Conservation (phyloP, 1,140 invertebrate genomes). For the Hirudo medicinalis region DNA sequence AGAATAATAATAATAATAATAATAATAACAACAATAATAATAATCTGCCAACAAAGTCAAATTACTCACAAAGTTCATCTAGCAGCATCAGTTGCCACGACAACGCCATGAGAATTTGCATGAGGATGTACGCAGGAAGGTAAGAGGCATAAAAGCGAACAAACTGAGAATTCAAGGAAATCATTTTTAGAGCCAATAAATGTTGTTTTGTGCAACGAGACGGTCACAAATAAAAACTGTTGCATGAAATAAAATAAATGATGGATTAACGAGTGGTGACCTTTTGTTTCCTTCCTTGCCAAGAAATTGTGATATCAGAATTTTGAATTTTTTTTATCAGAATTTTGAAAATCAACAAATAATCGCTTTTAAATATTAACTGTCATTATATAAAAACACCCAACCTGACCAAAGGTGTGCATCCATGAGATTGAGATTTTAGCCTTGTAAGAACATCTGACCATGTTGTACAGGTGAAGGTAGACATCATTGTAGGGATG, state of each 20-base stretch:
- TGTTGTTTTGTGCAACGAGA: no score
- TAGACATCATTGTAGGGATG: slow-evolving; percentile 23
- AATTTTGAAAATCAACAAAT: no score
- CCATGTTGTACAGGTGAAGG: slow-evolving; percentile 33
- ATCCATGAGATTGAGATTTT: slow-evolving; percentile 27
- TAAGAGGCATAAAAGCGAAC: slow-evolving; percentile 17
- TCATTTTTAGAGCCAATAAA: no score
- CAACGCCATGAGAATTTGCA: slow-evolving; percentile 22
- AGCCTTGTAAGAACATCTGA: slow-evolving; percentile 33
- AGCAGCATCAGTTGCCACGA: slow-evolving; percentile 23
- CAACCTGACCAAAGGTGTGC: slow-evolving; percentile 34
- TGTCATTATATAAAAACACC: slow-evolving; percentile 8
- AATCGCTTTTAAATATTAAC: no score
- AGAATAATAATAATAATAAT: not conserved
- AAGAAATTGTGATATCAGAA: no score
- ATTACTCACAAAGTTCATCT: slow-evolving; percentile 19
- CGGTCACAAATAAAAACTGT: no score
- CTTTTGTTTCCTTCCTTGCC: no score
- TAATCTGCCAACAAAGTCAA: not conserved
- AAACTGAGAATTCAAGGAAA: slow-evolving; percentile 6
- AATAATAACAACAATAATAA: not conserved
- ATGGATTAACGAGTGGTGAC: no score
- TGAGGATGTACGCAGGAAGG: slow-evolving; percentile 17
- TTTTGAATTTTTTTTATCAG: no score
- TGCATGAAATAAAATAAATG: no score